phyloP scores from a whole-genome alignment of 2,113 vertebrate species.

The Atrichornis clamosus region DNA sequence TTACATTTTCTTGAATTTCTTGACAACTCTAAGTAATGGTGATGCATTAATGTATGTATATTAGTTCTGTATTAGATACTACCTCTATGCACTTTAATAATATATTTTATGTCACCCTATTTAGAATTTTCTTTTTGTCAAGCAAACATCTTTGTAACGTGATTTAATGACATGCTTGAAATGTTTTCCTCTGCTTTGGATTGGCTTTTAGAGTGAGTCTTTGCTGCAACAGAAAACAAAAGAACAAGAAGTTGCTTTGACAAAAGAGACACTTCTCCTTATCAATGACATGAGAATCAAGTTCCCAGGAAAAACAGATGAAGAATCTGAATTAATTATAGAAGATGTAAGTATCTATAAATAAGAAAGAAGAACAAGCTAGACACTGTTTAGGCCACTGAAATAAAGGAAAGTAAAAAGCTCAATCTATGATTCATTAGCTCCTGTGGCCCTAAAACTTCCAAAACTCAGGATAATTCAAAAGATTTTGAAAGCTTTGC shows the following conservation, averaged over 20 bases:
- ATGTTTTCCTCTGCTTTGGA: conserved; percentile 46
- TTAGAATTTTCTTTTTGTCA: conserved; percentile 34
- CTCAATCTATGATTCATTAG: conserved; percentile 1
- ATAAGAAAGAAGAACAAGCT: not conserved
- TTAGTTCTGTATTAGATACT: not conserved
- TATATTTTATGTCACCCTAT: not conserved
- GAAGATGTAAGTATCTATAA: conserved; percentile 84
- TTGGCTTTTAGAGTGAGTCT: conserved; percentile 80
- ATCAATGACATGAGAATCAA: conserved; percentile 92
- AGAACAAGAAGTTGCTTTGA: conserved; percentile 88
- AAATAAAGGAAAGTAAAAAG: conserved; percentile 1
- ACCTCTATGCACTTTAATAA: not conserved
- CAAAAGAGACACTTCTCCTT: conserved; percentile 85
- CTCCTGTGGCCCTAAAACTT: not conserved
- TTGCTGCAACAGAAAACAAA: conserved; percentile 84
- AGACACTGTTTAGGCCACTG: not conserved
- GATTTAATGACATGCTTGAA: conserved; percentile 19
- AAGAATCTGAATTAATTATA: conserved; percentile 89
- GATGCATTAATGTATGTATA: not conserved
- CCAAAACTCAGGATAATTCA: not conserved
- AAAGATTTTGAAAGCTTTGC: not conserved
- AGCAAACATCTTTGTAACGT: conserved; percentile 40
- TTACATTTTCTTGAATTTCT: not conserved
- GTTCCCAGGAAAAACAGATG: conserved; percentile 92
- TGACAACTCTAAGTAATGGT: not conserved